phyloP scores from a whole-genome alignment of 2,888 invertebrate species.

The Octonoba sinensis region DNA sequence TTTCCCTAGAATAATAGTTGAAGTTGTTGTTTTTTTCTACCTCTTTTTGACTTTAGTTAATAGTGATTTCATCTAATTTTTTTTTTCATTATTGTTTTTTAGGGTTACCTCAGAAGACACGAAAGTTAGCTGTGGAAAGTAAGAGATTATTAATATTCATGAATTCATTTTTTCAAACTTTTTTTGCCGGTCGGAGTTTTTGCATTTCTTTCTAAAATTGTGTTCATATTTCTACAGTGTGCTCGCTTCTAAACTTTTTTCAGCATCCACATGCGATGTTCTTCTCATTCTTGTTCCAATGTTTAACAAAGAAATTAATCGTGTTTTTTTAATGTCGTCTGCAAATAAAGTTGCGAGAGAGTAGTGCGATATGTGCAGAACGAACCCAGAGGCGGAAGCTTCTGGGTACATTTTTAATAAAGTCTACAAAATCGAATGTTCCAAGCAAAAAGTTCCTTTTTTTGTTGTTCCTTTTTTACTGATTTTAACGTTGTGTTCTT shows the following conservation, averaged over 20 bases:
- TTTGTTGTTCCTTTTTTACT: too few relatives aligned
- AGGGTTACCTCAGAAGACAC: slow-evolving; percentile 48
- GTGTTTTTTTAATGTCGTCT: slow-evolving; percentile 14
- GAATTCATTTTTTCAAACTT: slow-evolving; percentile 20
- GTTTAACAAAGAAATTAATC: slow-evolving; percentile 62
- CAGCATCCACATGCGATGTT: background rate
- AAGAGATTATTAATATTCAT: slow-evolving; percentile 62
- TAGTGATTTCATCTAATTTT: background rate
- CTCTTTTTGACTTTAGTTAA: slow-evolving; percentile 10
- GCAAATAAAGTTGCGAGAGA: too few relatives aligned
- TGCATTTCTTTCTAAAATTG: slow-evolving; percentile 11
- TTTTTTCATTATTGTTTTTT: slow-evolving; percentile 15
- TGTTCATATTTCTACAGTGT: slow-evolving; percentile 4
- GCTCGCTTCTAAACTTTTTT: slow-evolving; percentile 7
- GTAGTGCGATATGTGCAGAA: too few relatives aligned
- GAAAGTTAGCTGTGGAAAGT: slow-evolving; percentile 45
- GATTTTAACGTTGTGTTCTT: too few relatives aligned
- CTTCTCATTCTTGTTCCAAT: slow-evolving; percentile 18
- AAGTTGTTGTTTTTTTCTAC: slow-evolving; percentile 5
- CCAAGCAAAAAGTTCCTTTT: too few relatives aligned
- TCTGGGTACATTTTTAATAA: too few relatives aligned
- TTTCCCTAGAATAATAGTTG: slow-evolving; percentile 33
- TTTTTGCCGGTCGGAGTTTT: slow-evolving; percentile 10
- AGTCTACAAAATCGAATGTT: too few relatives aligned
- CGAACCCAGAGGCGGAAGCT: too few relatives aligned